Conservation (phyloP, 2,797 vertebrate genomes). For the Austrolebias charrua region DNA sequence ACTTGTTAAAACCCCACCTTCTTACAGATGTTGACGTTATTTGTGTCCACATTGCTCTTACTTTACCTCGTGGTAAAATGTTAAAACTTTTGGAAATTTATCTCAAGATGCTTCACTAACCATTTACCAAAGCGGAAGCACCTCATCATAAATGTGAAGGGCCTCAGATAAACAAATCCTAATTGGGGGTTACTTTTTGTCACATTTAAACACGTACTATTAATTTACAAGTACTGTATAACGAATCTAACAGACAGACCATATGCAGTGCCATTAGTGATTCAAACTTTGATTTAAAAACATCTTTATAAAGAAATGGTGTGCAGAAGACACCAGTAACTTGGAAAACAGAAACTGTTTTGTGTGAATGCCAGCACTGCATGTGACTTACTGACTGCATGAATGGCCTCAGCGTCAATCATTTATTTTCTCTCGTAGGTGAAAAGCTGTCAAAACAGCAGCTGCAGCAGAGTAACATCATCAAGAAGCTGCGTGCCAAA, state of each 20-base stretch:
- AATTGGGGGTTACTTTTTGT: background rate
- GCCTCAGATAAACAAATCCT: background rate
- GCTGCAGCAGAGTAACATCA: slow-evolving; percentile 95
- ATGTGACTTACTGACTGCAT: too few species aligned
- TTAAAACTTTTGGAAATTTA: background rate
- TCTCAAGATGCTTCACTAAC: background rate
- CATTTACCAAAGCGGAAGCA: background rate
- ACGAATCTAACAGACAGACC: background rate
- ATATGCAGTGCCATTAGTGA: background rate
- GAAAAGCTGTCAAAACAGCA: slow-evolving; percentile 99
- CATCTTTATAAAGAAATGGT: background rate
- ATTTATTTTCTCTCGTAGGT: slow-evolving; percentile 72
- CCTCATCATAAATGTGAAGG: background rate
- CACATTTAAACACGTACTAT: background rate
- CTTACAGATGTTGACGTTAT: background rate
- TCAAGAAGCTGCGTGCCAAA: slow-evolving; percentile 95
- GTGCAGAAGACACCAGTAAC: background rate
- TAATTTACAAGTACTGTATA: background rate
- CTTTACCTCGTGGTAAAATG: too few species aligned
- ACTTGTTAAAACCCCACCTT: background rate
- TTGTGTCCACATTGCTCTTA: background rate
- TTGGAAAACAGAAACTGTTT: background rate
- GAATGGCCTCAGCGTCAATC: background rate
- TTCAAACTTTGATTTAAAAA: background rate
- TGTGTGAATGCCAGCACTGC: background rate